Evolutionary conservation across 2,797 vertebrate species (phyloP), one percentile per base, ranked within the genome.

Genomic region (Pseudomugil tenellus): DNA sequence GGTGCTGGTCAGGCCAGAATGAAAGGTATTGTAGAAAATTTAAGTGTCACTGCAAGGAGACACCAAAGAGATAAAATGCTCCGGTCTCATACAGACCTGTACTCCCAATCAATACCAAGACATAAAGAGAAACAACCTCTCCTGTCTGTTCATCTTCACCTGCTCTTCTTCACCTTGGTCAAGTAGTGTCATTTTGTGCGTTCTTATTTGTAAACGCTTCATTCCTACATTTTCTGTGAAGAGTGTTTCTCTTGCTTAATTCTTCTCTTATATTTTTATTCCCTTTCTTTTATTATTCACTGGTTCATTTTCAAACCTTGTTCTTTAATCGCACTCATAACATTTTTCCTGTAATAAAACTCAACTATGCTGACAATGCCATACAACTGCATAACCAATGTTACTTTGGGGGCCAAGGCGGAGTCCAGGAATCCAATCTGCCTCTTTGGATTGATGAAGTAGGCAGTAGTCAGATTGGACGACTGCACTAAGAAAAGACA

Each of bases 351-450:
- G 53, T 63, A 79, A 87, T 83, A 39, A 77, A 83, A 61, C 58
- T 70, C 62, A 59, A 58, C 69, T n/a, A 52, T 83, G 90, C 87
- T 84, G 89, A 89, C 83, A 80, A 87, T 90, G 57, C 79, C 79
- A 83, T 85, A 85, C 76, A 87, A 76, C 77, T 79, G 75, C 67
- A 73, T 77, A 79, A 74, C 67, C 68, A 43, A 74, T 48, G 12
- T 48, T 67, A 31, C n/a, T 64, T 35, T 60, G 63, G 62, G 39
- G 62, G 74, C 25, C 0, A 7, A 58, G 51, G 62, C 21, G 34
- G 39, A 51, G 56, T 52, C 34, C 55, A 19, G 66, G 63, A 79
- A 88, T 82, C 13, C 19, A 80, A 80, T 85, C 48, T 4, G 31
- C 64, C 34, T 64, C 46, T 74, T 26, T 52, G 77, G 76, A 80